A percentile compares a stretch with the other conserved stretches of the same genome.
Conservation (phyloP, 2,797 vertebrate species). For the Anas acuta region DNA sequence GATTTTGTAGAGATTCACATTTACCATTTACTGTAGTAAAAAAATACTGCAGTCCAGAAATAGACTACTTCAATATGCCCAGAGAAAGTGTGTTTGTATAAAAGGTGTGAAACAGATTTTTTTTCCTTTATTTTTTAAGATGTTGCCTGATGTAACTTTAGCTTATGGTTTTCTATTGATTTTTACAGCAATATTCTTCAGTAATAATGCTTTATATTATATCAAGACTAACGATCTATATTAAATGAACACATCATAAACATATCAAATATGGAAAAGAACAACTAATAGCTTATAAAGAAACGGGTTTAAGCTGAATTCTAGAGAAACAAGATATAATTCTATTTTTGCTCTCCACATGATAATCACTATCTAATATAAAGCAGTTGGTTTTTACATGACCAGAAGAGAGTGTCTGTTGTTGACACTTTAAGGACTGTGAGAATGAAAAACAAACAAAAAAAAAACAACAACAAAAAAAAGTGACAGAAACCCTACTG, state of each 20-base stretch:
- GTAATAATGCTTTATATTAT: background rate
- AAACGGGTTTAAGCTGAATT: background rate
- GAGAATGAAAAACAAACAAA: background rate
- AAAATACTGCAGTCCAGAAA: background rate
- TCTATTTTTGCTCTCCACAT: background rate
- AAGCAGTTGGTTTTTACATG: background rate
- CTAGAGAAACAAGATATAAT: background rate
- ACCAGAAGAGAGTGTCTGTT: background rate
- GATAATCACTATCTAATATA: background rate
- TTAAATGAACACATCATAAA: background rate
- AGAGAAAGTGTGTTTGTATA: background rate
- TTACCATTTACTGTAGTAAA: background rate
- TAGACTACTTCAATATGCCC: background rate
- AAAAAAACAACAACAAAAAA: background rate
- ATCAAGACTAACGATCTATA: background rate
- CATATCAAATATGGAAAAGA: background rate
- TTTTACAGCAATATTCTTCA: background rate
- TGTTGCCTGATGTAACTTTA: background rate
- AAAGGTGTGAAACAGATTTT: background rate
- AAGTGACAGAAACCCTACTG: background rate
- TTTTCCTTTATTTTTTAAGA: background rate
- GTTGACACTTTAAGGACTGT: background rate
- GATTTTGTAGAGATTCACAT: background rate
- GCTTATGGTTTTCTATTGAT: background rate
- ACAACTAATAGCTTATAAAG: background rate